Evolutionary conservation across 2,797 vertebrate genomes (phyloP).

Genomic region (Pangasius djambal): DNA sequence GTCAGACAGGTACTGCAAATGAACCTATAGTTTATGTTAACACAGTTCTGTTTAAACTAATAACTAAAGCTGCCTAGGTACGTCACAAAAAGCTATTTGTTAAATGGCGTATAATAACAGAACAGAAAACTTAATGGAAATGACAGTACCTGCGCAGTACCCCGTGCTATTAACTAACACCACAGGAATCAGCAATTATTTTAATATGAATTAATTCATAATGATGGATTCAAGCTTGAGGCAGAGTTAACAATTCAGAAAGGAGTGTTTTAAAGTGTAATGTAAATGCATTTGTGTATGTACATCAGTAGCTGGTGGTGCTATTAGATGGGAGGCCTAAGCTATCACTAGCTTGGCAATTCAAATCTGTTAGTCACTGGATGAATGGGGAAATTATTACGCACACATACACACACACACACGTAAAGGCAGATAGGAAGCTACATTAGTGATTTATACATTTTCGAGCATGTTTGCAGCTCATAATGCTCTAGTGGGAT

Average conservation of each 20-base stretch:
- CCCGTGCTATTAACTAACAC: background rate
- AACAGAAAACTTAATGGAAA: background rate
- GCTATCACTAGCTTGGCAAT: background rate
- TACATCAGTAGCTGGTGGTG: background rate
- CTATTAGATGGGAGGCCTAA: background rate
- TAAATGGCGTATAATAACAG: background rate
- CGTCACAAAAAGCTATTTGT: background rate
- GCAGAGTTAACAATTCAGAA: background rate
- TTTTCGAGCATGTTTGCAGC: too few relatives aligned
- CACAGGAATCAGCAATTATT: background rate
- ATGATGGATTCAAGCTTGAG: background rate
- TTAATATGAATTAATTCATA: background rate
- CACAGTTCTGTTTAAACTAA: background rate
- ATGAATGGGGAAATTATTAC: too few relatives aligned
- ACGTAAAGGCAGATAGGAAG: too few relatives aligned
- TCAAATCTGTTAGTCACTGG: too few relatives aligned
- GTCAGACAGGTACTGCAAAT: background rate
- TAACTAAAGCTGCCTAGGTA: background rate
- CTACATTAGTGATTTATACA: too few relatives aligned
- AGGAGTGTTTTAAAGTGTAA: background rate
- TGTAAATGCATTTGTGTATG: background rate
- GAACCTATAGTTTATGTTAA: background rate
- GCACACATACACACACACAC: too few relatives aligned
- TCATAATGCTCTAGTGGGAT: too few relatives aligned
- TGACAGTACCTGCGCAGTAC: background rate